phyloP scores from a whole-genome alignment of 2,113 vertebrate genomes.

The Rhombomys opimus region DNA sequence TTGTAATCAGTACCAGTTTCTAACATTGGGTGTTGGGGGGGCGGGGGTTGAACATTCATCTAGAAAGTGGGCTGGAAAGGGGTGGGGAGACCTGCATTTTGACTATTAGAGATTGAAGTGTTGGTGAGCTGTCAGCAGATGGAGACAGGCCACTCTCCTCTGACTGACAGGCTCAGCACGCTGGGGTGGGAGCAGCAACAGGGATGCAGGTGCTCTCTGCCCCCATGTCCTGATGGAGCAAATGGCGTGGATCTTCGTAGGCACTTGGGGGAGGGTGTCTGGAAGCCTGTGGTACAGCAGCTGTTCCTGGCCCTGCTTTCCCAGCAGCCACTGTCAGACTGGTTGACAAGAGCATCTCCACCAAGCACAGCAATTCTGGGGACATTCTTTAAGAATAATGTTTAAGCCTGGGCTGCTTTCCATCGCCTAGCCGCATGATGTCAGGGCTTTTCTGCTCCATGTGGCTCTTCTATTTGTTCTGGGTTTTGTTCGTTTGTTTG shows the following conservation, averaged over 20 bases:
- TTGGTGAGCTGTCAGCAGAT: neutral
- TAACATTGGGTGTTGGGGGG: neutral
- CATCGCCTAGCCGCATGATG: neutral
- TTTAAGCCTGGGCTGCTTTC: conserved; percentile 13
- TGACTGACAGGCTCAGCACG: neutral
- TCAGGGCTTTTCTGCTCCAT: neutral
- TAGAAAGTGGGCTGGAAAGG: neutral
- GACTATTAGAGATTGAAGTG: neutral
- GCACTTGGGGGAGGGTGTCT: conserved; percentile 13
- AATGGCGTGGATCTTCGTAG: neutral
- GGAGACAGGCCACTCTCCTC: neutral
- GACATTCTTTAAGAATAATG: neutral
- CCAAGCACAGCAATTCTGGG: neutral
- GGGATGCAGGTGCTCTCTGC: conserved; percentile 39
- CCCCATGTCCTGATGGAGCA: conserved; percentile 6
- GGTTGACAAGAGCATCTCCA: conserved; percentile 5
- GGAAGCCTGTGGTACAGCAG: conserved; percentile 16
- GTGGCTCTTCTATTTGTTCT: neutral
- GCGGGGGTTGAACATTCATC: neutral
- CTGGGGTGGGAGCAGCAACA: neutral
- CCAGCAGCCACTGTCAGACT: conserved; percentile 21
- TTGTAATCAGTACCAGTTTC: neutral
- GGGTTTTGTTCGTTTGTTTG: too few species aligned
- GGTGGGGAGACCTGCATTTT: neutral
- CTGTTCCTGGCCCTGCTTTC: conserved; percentile 9